Evolutionary conservation across 2,888 invertebrate genomes (phyloP), one percentile per base, ranked within the genome.

Genomic region (Stictocephala bisonia): DNA sequence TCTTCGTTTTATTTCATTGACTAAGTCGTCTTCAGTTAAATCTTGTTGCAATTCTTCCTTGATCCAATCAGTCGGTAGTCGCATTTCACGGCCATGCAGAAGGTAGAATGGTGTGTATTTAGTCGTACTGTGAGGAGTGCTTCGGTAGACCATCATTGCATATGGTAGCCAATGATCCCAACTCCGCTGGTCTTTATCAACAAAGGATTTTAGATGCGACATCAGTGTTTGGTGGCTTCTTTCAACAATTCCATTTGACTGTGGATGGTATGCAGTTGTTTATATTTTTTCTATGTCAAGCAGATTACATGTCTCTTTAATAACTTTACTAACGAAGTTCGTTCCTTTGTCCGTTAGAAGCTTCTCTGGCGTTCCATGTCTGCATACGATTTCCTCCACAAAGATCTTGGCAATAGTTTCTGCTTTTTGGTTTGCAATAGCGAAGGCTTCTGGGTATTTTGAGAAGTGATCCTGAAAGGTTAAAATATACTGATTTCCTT

Each of bases 331-430:
- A 4, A 76, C 81, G 72, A 84, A 83, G 67, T 83, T 79, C 9
- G 80, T 78, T 1, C 82, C 84, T 79, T 82, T 81, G 73, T 85
- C 84, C 0, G 83, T 80, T 0, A 84, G 68, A 27, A 83, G 78
- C 3, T 66, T 66, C 75, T 81, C 80, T 1, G 83, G 83, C 7
- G 83, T 81, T 9, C 83, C 83, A 73, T 83, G 82, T 73, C 60
- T 76, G 1, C 80, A 56, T 3, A 81, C 60, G 3, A 80, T 81
- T 44, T 82, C 81, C 35, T 82, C 78, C 7, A 81, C 48, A 2
- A 84, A 72, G 31, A 72, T 48, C 11, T 79, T 74, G 3, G 82
- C 82, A 18, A 83, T 78, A 1, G 80, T 81, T 76, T 75, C 67
- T 1, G 83, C 78, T 71, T 80, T 80, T 24, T 80, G 79, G 78